Percentiles rank a stretch among this genome's conserved stretches.
phyloP scores from a whole-genome alignment of 2,888 invertebrate species.

The Euzophera pinguis region DNA sequence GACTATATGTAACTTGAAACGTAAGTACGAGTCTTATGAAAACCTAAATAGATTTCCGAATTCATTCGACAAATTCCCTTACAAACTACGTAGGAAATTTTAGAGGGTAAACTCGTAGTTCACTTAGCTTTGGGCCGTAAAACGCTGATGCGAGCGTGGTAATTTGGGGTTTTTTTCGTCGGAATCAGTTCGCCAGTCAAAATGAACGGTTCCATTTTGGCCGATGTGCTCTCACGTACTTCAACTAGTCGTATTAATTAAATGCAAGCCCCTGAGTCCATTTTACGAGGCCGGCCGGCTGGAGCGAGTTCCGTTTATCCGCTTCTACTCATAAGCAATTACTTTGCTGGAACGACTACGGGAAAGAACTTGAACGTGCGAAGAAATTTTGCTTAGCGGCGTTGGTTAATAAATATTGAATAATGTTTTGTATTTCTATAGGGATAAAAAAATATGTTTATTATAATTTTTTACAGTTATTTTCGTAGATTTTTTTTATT shows the following conservation, averaged over 20 bases:
- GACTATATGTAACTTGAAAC: no score
- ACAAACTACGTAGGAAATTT: constrained; percentile 11
- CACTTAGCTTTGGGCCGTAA: constrained; percentile 33
- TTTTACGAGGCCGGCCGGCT: constrained; percentile 65
- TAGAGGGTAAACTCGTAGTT: constrained; percentile 32
- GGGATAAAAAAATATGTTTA: no score
- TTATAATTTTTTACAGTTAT: no score
- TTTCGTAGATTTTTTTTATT: no score
- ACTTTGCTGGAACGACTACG: constrained; percentile 70
- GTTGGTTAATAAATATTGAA: constrained; percentile 43
- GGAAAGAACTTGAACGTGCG: constrained; percentile 59
- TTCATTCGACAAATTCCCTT: neutral
- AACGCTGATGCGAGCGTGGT: constrained; percentile 40
- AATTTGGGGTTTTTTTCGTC: constrained; percentile 54
- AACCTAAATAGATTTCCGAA: no score
- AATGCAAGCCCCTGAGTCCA: constrained; percentile 75
- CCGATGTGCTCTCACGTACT: constrained; percentile 65
- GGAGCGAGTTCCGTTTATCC: constrained; percentile 74
- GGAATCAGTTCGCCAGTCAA: constrained; percentile 58
- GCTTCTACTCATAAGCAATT: constrained; percentile 77
- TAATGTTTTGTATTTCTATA: neutral
- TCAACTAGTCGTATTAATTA: constrained; percentile 72
- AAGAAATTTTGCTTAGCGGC: constrained; percentile 66
- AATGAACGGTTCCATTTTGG: constrained; percentile 64
- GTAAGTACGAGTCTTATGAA: no score